Conservation (phyloP, 2,888 invertebrate species). For the Bruchidius siliquastri region DNA sequence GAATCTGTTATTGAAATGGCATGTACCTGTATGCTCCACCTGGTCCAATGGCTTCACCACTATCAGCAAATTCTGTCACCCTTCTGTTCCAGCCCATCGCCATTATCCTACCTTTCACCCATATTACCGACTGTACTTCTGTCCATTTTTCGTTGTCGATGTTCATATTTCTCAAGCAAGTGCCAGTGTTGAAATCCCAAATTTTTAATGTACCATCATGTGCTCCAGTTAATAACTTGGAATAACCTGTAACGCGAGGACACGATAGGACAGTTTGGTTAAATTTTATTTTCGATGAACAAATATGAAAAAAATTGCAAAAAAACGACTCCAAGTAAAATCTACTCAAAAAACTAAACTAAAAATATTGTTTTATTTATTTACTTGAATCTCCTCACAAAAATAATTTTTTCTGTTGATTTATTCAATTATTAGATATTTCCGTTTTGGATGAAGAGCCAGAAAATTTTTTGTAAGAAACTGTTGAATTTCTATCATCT, state of each 20-base stretch:
- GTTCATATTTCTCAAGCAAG: conserved; percentile 63
- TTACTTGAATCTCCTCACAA: too few relatives aligned
- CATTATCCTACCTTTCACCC: conserved; percentile 58
- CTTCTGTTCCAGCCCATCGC: conserved; percentile 75
- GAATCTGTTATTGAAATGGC: too few relatives aligned
- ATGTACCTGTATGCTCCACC: conserved; percentile 38
- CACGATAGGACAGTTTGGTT: neutral
- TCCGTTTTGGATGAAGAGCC: too few relatives aligned
- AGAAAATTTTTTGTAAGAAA: too few relatives aligned
- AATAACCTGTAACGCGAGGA: conserved; percentile 55
- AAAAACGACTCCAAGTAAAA: too few relatives aligned
- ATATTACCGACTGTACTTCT: conserved; percentile 52
- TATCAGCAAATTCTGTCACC: conserved; percentile 64
- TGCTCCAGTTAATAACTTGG: conserved; percentile 60
- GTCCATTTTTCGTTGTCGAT: conserved; percentile 32
- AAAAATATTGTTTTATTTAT: too few relatives aligned
- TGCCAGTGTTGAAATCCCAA: conserved; percentile 82
- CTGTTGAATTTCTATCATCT: too few relatives aligned
- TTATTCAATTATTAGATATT: too few relatives aligned
- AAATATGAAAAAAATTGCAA: neutral
- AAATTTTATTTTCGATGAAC: neutral
- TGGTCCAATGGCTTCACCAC: conserved; percentile 50
- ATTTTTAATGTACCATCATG: conserved; percentile 71
- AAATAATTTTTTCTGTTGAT: too few relatives aligned
- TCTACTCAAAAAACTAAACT: too few relatives aligned